phyloP scores from a whole-genome alignment of 2,888 invertebrate species.

The Siphlonurus alternatus region DNA sequence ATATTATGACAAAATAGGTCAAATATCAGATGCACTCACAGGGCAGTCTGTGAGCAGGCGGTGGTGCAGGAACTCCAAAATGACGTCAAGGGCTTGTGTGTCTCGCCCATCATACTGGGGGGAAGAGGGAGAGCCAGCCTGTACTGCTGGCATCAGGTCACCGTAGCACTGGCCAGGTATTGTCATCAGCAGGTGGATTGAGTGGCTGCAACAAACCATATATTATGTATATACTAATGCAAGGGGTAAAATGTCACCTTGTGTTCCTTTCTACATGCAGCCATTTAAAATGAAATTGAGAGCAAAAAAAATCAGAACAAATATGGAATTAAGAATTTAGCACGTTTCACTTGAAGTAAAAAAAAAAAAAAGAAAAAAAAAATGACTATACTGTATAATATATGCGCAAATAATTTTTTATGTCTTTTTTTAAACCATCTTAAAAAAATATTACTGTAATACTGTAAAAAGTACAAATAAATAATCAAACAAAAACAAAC shows the following conservation, averaged over 20 bases:
- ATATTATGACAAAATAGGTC: slow-evolving; percentile 15
- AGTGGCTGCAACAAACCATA: slow-evolving; percentile 37
- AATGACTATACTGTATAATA: no score
- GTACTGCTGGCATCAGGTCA: slow-evolving; percentile 44
- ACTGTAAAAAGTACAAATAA: no score
- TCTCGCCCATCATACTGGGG: slow-evolving; percentile 51
- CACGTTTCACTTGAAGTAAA: no score
- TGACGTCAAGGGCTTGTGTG: slow-evolving; percentile 55
- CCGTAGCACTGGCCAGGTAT: slow-evolving; percentile 59
- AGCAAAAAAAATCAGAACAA: no score
- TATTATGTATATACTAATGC: background rate
- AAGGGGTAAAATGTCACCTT: background rate
- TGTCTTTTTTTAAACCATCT: no score
- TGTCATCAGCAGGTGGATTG: slow-evolving; percentile 68
- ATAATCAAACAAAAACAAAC: no score
- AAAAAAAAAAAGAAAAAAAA: no score
- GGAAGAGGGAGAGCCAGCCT: slow-evolving; percentile 29
- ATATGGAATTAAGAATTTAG: no score
- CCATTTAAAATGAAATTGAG: slow-evolving; percentile 1
- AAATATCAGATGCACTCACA: slow-evolving; percentile 22
- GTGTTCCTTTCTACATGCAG: background rate
- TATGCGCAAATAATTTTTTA: no score
- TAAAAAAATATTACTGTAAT: no score
- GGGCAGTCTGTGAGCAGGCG: slow-evolving; percentile 37
- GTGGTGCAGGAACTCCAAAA: slow-evolving; percentile 51